phyloP scores from a whole-genome alignment of 2,113 vertebrate genomes.

The Oryzias javanicus region DNA sequence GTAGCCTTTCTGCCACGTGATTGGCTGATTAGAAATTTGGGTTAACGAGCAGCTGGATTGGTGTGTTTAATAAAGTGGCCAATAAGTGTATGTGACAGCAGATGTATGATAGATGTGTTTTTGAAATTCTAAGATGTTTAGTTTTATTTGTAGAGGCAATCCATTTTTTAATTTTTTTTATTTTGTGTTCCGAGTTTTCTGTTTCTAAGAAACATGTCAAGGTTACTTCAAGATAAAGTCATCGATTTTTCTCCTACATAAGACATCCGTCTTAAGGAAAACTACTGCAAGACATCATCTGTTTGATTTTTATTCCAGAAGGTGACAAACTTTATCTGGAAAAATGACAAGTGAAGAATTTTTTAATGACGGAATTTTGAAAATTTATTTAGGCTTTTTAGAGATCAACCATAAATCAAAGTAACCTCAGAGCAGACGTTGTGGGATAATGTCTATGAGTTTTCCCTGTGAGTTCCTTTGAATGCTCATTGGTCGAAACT shows the following conservation, averaged over 20 bases:
- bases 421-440: constrained; percentile 32
- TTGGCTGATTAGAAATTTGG: too few species aligned
- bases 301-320: neutral
- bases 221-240: constrained; percentile 33
- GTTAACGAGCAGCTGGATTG: too few species aligned
- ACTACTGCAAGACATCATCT: constrained; percentile 1
- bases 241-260: constrained; percentile 28
- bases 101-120: too few species aligned
- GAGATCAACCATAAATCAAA: constrained; percentile 44
- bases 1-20: too few species aligned
- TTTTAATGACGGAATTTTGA: constrained; percentile 33
- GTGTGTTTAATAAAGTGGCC: too few species aligned
- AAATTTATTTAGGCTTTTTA: constrained; percentile 42
- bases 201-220: constrained; percentile 10
- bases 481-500: constrained; percentile 1
- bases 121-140: too few species aligned
- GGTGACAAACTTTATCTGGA: constrained; percentile 22
- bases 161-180: constrained; percentile 8
- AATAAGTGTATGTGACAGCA: too few species aligned
- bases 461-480: constrained; percentile 6
- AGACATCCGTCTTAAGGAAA: constrained; percentile 21
- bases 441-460: constrained; percentile 2
- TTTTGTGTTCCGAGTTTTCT: neutral
- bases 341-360: constrained; percentile 37
- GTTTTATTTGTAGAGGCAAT: too few species aligned